phyloP scores from a whole-genome alignment of 1,140 invertebrate species.

The Ericerus pela region DNA sequence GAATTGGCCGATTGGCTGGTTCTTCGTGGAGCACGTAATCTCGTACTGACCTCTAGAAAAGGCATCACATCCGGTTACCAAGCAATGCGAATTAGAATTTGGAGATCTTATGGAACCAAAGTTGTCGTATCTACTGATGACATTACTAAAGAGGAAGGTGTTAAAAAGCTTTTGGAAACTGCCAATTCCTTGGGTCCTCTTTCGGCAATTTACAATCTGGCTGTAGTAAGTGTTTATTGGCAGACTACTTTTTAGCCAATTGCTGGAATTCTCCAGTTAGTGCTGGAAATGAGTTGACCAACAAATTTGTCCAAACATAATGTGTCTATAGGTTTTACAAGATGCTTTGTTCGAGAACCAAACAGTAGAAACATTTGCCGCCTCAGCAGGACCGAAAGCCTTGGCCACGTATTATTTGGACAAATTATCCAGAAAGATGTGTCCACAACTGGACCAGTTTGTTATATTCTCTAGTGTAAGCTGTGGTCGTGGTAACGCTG shows the following conservation, averaged over 20 bases:
- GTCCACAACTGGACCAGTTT: conserved; percentile 42
- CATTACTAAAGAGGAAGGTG: conserved; percentile 34
- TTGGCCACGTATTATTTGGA: conserved; percentile 43
- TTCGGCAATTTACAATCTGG: conserved; percentile 64
- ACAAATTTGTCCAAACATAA: no score
- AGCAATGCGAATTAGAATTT: conserved; percentile 38
- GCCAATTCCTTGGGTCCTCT: conserved; percentile 43
- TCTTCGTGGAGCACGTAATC: conserved; percentile 54
- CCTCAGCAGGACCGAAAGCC: conserved; percentile 43
- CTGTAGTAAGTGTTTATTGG: conserved; percentile 42
- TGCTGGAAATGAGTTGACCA: no score
- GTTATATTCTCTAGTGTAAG: conserved; percentile 76
- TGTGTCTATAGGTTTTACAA: conserved; percentile 42
- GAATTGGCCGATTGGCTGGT: conserved; percentile 78
- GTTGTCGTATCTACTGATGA: conserved; percentile 36
- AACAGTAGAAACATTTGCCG: conserved; percentile 38
- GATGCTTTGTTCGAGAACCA: conserved; percentile 48
- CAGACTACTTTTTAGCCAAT: no score
- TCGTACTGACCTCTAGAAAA: conserved; percentile 64
- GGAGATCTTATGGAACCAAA: conserved; percentile 37
- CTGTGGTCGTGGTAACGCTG: conserved; percentile 74
- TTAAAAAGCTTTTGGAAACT: conserved; percentile 39
- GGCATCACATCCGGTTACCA: conserved; percentile 71
- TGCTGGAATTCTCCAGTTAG: no score
- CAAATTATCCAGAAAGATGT: conserved; percentile 38